Conservation (phyloP, 2,113 vertebrate genomes). For the Xiphias gladius region DNA sequence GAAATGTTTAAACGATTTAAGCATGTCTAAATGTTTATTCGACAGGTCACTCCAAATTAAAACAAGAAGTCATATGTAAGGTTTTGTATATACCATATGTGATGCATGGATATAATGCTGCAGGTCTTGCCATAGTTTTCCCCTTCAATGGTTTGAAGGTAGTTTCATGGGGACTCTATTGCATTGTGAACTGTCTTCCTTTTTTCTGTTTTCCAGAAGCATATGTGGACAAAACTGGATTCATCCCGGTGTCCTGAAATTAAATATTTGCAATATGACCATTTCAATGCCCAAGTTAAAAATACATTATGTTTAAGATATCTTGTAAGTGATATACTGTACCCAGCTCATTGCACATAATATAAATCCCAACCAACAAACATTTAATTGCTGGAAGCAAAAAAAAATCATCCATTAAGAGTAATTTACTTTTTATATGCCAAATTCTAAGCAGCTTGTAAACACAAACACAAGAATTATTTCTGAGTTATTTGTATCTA, state of each 20-base stretch:
- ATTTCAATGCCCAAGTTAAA: background rate
- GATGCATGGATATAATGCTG: conserved; percentile 40
- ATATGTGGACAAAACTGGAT: background rate
- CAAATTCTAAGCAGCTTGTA: background rate
- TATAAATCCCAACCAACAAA: background rate
- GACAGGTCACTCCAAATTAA: conserved; percentile 46
- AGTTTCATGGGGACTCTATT: background rate
- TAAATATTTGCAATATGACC: background rate
- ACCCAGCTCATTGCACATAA: background rate
- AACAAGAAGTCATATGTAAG: conserved; percentile 49
- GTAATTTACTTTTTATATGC: background rate
- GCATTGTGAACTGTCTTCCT: background rate
- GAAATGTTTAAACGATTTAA: conserved; percentile 51
- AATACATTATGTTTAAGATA: background rate
- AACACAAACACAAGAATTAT: too few species aligned
- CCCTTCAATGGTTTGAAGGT: background rate
- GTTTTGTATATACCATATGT: conserved; percentile 48
- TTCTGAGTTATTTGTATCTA: too few species aligned
- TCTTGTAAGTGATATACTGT: background rate
- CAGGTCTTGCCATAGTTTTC: conserved; percentile 1
- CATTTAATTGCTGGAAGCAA: background rate
- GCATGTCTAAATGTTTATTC: conserved; percentile 56
- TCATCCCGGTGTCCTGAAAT: background rate
- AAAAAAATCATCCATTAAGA: background rate
- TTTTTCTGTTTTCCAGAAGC: background rate